A percentile compares a stretch with the other conserved stretches of the same genome.
Conservation (phyloP, 2,113 vertebrate genomes). For the Hymenochirus boettgeri region DNA sequence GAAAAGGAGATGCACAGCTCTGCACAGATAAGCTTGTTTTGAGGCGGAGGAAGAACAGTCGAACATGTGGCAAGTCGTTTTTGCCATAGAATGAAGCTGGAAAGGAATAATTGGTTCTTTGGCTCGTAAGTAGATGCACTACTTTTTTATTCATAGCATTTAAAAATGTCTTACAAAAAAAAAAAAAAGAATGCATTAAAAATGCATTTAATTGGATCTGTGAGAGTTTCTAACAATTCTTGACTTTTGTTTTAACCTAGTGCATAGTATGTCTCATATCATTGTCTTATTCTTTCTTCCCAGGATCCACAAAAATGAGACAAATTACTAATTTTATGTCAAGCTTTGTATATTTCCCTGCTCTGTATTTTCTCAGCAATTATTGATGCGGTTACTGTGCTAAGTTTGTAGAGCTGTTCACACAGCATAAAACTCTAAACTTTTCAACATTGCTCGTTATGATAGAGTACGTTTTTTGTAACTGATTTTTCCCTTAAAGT, state of each 20-base stretch:
- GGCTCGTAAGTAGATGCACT: constrained; percentile 76
- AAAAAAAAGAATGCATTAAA: no score
- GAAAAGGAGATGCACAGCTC: constrained; percentile 95
- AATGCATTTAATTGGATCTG: no score
- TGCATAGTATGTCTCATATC: no score
- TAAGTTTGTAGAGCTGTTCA: constrained; percentile 94
- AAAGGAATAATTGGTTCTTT: constrained; percentile 98
- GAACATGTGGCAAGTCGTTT: constrained; percentile 92
- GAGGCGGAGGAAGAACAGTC: constrained; percentile 96
- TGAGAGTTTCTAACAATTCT: no score
- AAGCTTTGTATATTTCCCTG: constrained; percentile 96
- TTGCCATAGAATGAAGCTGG: constrained; percentile 91
- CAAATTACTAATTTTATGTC: constrained; percentile 98
- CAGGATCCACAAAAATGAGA: constrained; percentile 98
- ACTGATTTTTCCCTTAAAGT: neutral
- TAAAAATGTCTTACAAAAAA: no score
- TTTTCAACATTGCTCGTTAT: constrained; percentile 95
- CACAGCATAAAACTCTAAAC: constrained; percentile 95
- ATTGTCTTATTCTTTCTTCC: constrained; percentile 45
- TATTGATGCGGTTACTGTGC: constrained; percentile 98
- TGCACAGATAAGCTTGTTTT: constrained; percentile 93
- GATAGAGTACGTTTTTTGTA: constrained; percentile 78
- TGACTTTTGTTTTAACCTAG: no score
- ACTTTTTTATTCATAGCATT: no score
- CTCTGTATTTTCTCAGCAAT: constrained; percentile 96